phyloP scores from a whole-genome alignment of 2,113 vertebrate genomes.

The Platanista minor region DNA sequence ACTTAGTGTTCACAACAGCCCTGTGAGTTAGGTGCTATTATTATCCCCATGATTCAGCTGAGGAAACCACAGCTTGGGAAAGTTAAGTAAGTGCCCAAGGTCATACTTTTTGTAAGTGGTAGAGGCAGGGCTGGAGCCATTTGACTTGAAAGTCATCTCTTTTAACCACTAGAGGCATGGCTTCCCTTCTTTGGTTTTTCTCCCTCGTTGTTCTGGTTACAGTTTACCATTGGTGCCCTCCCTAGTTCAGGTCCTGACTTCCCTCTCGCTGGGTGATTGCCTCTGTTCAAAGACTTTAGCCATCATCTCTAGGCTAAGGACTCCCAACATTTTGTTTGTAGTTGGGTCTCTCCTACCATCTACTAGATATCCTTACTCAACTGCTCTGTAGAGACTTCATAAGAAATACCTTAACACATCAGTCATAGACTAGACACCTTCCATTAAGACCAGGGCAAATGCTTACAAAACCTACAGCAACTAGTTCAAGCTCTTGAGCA shows the following conservation, averaged over 20 bases:
- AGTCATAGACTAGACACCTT: not conserved
- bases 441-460: not conserved
- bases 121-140: not conserved
- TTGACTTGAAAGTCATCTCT: not conserved
- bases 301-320: not conserved
- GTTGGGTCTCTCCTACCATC: not conserved
- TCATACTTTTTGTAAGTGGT: not conserved
- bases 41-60: not conserved
- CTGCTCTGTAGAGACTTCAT: not conserved
- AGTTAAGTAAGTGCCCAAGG: not conserved
- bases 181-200: not conserved
- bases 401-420: not conserved
- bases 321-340: not conserved
- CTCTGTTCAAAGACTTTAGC: not conserved
- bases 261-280: not conserved
- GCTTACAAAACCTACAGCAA: not conserved
- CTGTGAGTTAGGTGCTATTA: not conserved
- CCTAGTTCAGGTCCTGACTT: not conserved
- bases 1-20: not conserved
- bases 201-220: not conserved
- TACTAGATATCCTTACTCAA: not conserved
- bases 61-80: not conserved
- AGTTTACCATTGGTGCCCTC: not conserved
- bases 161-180: no score
- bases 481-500: not conserved